phyloP scores from a whole-genome alignment of 2,888 invertebrate genomes.

The Apamea sordens region DNA sequence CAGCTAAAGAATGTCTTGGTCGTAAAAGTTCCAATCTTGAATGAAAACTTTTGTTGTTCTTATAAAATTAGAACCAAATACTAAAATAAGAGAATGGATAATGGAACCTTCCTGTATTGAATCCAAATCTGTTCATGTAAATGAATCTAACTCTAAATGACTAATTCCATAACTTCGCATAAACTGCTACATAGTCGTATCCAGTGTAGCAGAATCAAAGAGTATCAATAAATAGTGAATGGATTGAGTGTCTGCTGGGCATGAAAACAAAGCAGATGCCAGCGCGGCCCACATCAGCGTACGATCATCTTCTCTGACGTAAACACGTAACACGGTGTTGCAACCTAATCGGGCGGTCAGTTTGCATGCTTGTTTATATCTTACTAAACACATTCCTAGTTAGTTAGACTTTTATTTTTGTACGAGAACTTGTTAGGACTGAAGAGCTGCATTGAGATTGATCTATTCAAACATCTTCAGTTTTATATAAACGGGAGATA shows the following conservation, averaged over 20 bases:
- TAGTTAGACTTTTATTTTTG: neutral
- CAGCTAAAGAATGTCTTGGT: conserved; percentile 23
- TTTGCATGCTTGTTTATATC: conserved; percentile 39
- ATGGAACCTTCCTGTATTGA: neutral
- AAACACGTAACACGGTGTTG: conserved; percentile 58
- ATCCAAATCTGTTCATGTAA: neutral
- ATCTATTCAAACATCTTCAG: neutral
- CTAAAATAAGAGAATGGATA: neutral
- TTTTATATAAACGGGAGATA: neutral
- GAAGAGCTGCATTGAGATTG: neutral
- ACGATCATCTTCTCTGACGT: conserved; percentile 58
- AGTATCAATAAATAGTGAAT: conserved; percentile 47
- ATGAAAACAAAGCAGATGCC: conserved; percentile 62
- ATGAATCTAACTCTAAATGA: neutral
- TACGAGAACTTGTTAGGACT: neutral
- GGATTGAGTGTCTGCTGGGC: conserved; percentile 50
- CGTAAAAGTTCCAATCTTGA: conserved; percentile 3
- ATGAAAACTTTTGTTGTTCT: neutral
- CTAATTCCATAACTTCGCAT: neutral
- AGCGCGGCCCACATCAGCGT: conserved; percentile 48
- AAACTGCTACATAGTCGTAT: conserved; percentile 22
- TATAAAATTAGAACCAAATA: neutral
- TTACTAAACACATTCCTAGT: conserved; percentile 39
- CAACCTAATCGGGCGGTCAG: conserved; percentile 46
- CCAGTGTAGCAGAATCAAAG: conserved; percentile 40